Evolutionary conservation across 1,140 invertebrate species (phyloP).

Genomic region (Drosophila ananassae): DNA sequence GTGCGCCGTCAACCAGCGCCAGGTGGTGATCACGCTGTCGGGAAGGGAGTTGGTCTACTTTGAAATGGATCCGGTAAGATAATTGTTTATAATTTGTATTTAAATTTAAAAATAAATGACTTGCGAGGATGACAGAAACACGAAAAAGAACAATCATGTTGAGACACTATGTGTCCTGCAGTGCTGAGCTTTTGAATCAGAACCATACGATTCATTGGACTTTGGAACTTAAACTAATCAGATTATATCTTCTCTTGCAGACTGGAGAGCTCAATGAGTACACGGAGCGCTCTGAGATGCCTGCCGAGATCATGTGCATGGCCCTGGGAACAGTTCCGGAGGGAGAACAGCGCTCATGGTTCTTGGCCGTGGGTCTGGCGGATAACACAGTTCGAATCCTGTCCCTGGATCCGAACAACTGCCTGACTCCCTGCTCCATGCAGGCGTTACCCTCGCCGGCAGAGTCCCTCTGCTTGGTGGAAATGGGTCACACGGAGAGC

Average conservation of each 20-base stretch:
- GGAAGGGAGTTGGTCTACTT: conserved; percentile 99
- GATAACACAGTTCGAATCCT: conserved; percentile 99
- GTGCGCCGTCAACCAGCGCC: conserved; percentile 99
- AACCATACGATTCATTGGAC: background rate
- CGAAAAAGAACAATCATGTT: conserved; percentile 83
- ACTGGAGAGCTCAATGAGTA: conserved; percentile 99
- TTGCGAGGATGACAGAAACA: conserved; percentile 79
- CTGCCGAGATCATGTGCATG: conserved; percentile 99
- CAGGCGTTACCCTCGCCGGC: conserved; percentile 98
- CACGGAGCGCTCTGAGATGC: conserved; percentile 98
- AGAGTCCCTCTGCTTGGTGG: conserved; percentile 98
- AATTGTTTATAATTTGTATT: background rate
- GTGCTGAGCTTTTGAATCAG: conserved; percentile 68
- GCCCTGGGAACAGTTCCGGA: conserved; percentile 96
- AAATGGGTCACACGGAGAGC: conserved; percentile 88
- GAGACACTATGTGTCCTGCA: conserved; percentile 84
- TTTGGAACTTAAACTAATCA: conserved; percentile 12
- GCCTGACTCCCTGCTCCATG: conserved; percentile 96
- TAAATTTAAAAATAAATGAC: no score
- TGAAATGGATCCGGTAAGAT: conserved; percentile 98
- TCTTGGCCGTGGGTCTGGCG: conserved; percentile 97
- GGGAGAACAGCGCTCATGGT: conserved; percentile 97
- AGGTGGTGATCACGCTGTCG: conserved; percentile 98
- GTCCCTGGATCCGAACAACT: conserved; percentile 97
- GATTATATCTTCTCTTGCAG: conserved; percentile 85